Conservation (phyloP, 1,140 invertebrate species). For the honey bee (Apis mellifera) region Amel_HAv3.1 CM009932.2:11738501-11739000, state of each 20-base stretch:
- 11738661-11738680: background rate
- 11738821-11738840: background rate
- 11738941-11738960: too few species aligned
- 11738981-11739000: too few species aligned
- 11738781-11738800: background rate
- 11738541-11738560: slow-evolving; percentile 31
- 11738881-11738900: background rate
- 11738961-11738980: too few species aligned
- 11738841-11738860: background rate
- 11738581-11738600: slow-evolving; percentile 27
- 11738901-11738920: too few species aligned
- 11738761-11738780: background rate
- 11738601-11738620: slow-evolving; percentile 55
- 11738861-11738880: background rate
- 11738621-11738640: slow-evolving; percentile 35
- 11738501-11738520: slow-evolving; percentile 29
- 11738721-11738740: slow-evolving; percentile 12
- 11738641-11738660: background rate
- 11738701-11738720: background rate
- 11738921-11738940: too few species aligned
- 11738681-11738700: slow-evolving; percentile 11
- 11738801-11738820: slow-evolving; percentile 1
- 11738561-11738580: slow-evolving; percentile 62
- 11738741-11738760: background rate
- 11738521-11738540: slow-evolving; percentile 67